phyloP scores from a whole-genome alignment of 2,888 invertebrate species.

The Coremacera marginata region DNA sequence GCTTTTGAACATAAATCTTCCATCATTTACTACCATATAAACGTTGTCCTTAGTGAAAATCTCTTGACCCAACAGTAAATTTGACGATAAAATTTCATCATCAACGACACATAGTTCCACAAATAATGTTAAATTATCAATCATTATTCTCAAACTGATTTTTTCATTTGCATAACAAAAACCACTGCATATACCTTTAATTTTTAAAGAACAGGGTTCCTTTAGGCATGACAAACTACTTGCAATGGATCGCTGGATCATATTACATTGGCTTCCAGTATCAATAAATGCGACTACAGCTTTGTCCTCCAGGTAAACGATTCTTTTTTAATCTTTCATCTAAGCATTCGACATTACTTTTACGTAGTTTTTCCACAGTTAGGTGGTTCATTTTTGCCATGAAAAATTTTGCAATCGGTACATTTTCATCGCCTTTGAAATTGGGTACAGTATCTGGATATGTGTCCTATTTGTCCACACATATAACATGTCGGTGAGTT shows the following conservation, averaged over 20 bases:
- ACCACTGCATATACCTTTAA: constrained; percentile 25
- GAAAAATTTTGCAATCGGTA: background rate
- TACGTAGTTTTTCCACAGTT: constrained; percentile 8
- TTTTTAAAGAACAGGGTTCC: constrained; percentile 2
- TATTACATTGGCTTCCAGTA: background rate
- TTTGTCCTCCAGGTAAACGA: background rate
- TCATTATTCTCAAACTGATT: background rate
- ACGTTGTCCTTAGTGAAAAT: background rate
- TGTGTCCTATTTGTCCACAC: background rate
- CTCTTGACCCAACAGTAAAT: too few relatives aligned
- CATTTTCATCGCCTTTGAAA: background rate
- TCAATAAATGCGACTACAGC: background rate
- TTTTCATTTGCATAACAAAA: constrained; percentile 7
- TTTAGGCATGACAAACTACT: background rate
- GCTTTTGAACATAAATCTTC: background rate
- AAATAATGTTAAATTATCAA: background rate
- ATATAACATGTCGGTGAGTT: background rate
- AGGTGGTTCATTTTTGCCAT: background rate
- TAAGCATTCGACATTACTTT: background rate
- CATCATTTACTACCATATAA: background rate
- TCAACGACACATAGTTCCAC: background rate
- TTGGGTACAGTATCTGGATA: background rate
- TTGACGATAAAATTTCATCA: background rate
- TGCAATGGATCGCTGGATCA: background rate
- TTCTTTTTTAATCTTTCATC: background rate